A percentile compares a stretch with the other conserved stretches of the same genome.
phyloP scores from a whole-genome alignment of 2,888 invertebrate genomes.

The Xylota sylvarum region DNA sequence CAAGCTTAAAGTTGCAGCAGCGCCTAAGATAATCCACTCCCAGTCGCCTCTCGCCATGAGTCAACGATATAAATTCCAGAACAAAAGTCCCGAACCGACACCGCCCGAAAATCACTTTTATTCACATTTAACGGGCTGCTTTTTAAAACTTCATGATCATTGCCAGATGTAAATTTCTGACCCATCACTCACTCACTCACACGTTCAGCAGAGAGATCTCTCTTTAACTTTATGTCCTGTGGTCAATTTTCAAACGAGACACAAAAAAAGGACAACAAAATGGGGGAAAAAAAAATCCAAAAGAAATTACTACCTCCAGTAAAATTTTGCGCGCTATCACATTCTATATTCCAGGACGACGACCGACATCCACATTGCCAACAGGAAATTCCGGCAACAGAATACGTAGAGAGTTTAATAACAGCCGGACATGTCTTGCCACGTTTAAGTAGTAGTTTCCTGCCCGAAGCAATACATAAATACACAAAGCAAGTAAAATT shows the following conservation, averaged over 20 bases:
- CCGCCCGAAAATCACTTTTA: slow-evolving; percentile 5
- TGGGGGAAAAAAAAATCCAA: not conserved
- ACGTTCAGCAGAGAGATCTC: slow-evolving; percentile 54
- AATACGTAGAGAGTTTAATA: slow-evolving; percentile 68
- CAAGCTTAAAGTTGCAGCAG: not conserved
- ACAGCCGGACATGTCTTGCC: slow-evolving; percentile 75
- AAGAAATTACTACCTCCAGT: slow-evolving; percentile 37
- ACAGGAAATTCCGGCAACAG: slow-evolving; percentile 73
- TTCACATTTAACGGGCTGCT: slow-evolving; percentile 33
- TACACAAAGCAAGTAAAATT: slow-evolving; percentile 23
- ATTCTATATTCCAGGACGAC: slow-evolving; percentile 45
- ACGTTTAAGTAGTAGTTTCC: slow-evolving; percentile 76
- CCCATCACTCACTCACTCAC: slow-evolving; percentile 23
- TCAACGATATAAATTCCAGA: slow-evolving; percentile 34
- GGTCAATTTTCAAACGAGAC: slow-evolving; percentile 68
- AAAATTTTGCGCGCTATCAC: slow-evolving; percentile 51
- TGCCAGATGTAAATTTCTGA: slow-evolving; percentile 52
- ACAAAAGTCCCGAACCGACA: not conserved
- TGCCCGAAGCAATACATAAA: slow-evolving; percentile 53
- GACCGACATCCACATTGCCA: slow-evolving; percentile 25
- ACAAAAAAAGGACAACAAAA: not conserved
- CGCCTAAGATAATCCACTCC: not conserved
- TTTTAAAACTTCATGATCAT: slow-evolving; percentile 56
- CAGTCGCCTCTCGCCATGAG: not conserved
- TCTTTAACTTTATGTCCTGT: slow-evolving; percentile 67